A percentile compares a stretch with the other conserved stretches of the same genome.
Evolutionary conservation across 2,113 vertebrate genomes (phyloP).

Genomic region (Sminthopsis crassicaudata): DNA sequence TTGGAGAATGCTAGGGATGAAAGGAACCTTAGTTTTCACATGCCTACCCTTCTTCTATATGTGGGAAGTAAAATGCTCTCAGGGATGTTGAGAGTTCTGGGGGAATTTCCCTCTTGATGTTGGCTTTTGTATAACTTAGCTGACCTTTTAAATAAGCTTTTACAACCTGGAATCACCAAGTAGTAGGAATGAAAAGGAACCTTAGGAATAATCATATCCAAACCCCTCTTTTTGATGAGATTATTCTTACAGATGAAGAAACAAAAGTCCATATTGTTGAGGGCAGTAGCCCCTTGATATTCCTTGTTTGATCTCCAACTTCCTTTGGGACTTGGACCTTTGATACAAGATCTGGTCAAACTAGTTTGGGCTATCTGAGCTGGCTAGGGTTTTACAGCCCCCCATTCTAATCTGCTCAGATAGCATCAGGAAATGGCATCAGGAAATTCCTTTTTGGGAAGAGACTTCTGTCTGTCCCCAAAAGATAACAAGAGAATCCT

Average conservation of each 20-base stretch:
- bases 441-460: too few relatives aligned
- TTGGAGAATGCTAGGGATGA: not conserved
- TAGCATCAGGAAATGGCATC: too few relatives aligned
- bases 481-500: too few relatives aligned
- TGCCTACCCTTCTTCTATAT: not conserved
- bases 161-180: not conserved
- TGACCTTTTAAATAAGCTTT: not conserved
- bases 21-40: not conserved
- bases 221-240: not conserved
- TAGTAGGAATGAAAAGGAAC: not conserved
- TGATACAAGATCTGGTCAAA: too few relatives aligned
- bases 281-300: too few relatives aligned
- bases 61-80: constrained; percentile 1
- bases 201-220: not conserved
- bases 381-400: too few relatives aligned
- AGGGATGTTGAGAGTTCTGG: not conserved
- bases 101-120: not conserved
- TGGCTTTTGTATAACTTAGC: not conserved
- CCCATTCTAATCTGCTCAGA: too few relatives aligned
- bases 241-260: not conserved
- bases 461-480: too few relatives aligned
- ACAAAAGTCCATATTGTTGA: not conserved
- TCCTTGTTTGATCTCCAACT: too few relatives aligned
- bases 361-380: too few relatives aligned
- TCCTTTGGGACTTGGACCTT: too few relatives aligned